A percentile compares a stretch with the other conserved stretches of the same genome.
Evolutionary conservation across 2,797 vertebrate genomes (phyloP).

Genomic region (Parauchenoglanis punctatus): DNA sequence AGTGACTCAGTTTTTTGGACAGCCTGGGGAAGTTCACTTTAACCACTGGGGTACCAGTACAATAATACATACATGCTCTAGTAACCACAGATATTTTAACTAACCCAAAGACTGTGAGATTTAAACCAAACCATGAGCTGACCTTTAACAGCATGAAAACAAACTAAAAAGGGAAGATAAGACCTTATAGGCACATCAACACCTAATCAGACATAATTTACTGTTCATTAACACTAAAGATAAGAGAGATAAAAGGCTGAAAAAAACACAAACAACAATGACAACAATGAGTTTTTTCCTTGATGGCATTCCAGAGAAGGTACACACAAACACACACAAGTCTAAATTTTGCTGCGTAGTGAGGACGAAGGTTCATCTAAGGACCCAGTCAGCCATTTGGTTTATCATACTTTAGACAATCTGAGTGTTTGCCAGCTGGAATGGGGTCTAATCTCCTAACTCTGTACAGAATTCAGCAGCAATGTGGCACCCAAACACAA

Average conservation of each 20-base stretch:
- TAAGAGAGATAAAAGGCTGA: neutral
- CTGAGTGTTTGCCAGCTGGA: constrained; percentile 44
- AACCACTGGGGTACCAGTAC: neutral
- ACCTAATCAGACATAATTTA: constrained; percentile 21
- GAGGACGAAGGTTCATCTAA: constrained; percentile 34
- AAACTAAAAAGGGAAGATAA: constrained; percentile 17
- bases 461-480: constrained; percentile 50
- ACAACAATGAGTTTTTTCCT: neutral
- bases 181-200: neutral
- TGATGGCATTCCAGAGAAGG: constrained; percentile 13
- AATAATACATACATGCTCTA: neutral
- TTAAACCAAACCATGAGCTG: neutral
- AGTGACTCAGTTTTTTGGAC: neutral
- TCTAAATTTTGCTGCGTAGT: constrained; percentile 45
- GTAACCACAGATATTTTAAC: neutral
- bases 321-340: constrained; percentile 16
- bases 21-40: neutral
- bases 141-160: neutral
- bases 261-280: neutral
- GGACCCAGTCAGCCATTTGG: constrained; percentile 30
- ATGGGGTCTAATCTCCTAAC: constrained; percentile 37
- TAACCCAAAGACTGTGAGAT: neutral
- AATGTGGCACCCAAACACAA: constrained; percentile 35
- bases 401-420: constrained; percentile 38
- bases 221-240: constrained; percentile 17